Evolutionary conservation across 2,888 invertebrate species (phyloP), one percentile per base, ranked within the genome.

Genomic region (Andrena flavipes): DNA sequence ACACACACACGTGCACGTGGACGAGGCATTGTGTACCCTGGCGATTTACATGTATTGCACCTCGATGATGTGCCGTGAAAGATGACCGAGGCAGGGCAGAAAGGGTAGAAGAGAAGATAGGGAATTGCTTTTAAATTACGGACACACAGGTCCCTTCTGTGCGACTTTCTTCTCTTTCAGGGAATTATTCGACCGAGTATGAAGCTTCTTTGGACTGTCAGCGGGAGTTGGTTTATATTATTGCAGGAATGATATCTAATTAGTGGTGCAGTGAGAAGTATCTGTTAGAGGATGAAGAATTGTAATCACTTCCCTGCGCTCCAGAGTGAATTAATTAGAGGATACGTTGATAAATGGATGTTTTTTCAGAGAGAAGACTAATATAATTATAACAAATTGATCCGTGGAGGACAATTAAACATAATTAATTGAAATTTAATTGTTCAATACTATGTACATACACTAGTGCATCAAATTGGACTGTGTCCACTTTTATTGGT

Each of bases 11-110:
- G 35, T 33, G 51, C 4, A 23, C 51, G 49, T 59, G 64, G 20
- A 49, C 48, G 20, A 30, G 51, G 72, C 60, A 76, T 80, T 71
- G 76, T 69, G 56, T 33, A 72, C 49, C 56, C 76, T 35, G 64
- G 69, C 70, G 68, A 82, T 82, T 82, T 82, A 76, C 82, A 82
- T 82, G 76, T 82, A 82, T 76, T 72, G 82, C 82, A 59, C n/a
- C 67, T 65, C 76, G 82, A 82, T 76, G 82, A 76, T 81, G 76
- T 42, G 65, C 69, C 71, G 68, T 76, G 63, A 82, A 82, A 82
- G 76, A 82, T 82, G 82, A 76, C 68, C 71, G 30, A 29, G 6
- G 64, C 23, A 68, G 76, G 76, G 71, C 42, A 10, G 51, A 42
- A 49, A 54, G 51, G 10, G 64, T 51, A 30, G 26, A n/a, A 35